These are phyloP conservation scores for Scyliorhinus canicula DNA, from an alignment of 2,797 vertebrate species.

Conservation along the genomic window DNA sequence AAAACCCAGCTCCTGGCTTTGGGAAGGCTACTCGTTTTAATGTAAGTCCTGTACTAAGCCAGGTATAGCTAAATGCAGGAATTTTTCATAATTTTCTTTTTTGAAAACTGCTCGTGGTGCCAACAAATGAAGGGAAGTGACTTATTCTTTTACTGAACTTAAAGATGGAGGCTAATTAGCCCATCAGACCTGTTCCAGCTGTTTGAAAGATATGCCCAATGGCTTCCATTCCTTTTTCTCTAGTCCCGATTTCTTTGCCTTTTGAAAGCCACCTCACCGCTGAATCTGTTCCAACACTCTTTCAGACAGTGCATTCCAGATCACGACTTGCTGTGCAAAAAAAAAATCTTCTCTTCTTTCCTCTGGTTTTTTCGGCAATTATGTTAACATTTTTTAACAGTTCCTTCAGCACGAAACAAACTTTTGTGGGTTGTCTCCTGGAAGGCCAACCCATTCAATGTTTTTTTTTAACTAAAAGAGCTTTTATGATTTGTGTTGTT, in stretches of 20 bases:
- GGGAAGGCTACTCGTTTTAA: neutral
- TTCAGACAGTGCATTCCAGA: neutral
- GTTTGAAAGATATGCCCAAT: neutral
- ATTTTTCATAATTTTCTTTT: neutral
- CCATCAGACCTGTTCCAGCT: neutral
- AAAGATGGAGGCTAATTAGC: neutral
- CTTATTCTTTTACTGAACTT: constrained; percentile 1
- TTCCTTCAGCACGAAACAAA: neutral
- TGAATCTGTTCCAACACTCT: neutral
- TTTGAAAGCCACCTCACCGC: neutral
- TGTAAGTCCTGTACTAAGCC: neutral
- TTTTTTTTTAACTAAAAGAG: neutral
- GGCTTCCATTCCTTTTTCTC: neutral
- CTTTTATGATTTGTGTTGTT: neutral
- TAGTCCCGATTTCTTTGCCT: neutral
- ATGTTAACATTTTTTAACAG: neutral
- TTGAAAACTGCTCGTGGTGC: neutral
- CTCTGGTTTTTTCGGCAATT: neutral
- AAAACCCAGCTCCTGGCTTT: neutral
- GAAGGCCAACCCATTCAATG: neutral
- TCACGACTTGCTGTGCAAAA: too few relatives aligned
- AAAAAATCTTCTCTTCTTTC: neutral
- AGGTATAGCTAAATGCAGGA: neutral
- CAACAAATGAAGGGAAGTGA: neutral
- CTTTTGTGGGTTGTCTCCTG: neutral